phyloP scores from a whole-genome alignment of 2,113 vertebrate genomes.

The Narcine bancroftii region DNA sequence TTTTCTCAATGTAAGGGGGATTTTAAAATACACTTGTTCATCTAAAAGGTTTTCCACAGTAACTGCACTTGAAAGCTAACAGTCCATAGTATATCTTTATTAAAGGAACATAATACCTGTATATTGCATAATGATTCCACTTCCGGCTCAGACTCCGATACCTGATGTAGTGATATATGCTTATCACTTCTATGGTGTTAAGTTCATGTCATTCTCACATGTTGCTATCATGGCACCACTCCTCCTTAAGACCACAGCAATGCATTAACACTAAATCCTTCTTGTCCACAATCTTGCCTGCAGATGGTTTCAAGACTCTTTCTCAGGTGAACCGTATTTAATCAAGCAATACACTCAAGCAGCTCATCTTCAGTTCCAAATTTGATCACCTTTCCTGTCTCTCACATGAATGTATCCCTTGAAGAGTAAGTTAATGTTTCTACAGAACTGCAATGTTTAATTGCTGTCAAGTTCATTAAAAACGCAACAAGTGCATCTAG shows the following conservation, averaged over 20 bases:
- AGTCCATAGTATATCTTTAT: background rate
- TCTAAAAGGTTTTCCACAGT: conserved; percentile 17
- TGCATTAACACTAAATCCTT: background rate
- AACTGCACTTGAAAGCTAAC: background rate
- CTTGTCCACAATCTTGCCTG: background rate
- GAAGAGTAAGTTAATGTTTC: background rate
- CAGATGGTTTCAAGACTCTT: background rate
- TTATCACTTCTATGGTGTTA: conserved; percentile 12
- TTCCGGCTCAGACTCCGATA: background rate
- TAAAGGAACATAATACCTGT: background rate
- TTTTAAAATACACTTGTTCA: conserved; percentile 12
- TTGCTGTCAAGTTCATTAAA: background rate
- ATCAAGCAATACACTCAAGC: background rate
- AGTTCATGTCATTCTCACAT: conserved; percentile 2
- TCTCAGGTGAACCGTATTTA: conserved; percentile 11
- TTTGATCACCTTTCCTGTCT: background rate
- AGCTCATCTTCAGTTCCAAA: background rate
- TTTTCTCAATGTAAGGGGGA: background rate
- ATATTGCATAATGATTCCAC: background rate
- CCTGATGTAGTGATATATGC: background rate
- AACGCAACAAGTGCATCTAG: background rate
- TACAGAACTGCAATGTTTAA: background rate
- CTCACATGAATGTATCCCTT: background rate
- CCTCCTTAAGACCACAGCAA: background rate
- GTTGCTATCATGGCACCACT: background rate